Conservation (phyloP, 2,797 vertebrate species). For the Gallirallus australis region DNA sequence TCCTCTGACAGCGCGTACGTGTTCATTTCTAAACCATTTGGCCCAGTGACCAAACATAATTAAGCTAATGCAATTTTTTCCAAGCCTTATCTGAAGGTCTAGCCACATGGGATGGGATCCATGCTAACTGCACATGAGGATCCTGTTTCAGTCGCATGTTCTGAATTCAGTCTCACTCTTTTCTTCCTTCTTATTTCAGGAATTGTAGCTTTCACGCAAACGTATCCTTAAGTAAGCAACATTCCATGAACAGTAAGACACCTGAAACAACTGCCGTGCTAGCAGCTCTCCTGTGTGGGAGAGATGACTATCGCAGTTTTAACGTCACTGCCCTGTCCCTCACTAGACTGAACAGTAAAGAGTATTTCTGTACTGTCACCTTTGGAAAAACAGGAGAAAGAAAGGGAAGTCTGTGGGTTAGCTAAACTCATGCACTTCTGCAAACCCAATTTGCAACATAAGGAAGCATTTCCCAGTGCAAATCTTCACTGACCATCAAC, state of each 20-base stretch:
- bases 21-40: conserved; percentile 63
- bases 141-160: not conserved
- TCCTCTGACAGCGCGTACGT: conserved; percentile 44
- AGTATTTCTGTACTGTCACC: not conserved
- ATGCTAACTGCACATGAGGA: not conserved
- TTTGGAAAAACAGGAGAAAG: not conserved
- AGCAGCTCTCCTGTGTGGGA: not conserved
- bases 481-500: not conserved
- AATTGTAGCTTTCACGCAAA: not conserved
- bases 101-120: not conserved
- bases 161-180: not conserved
- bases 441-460: not conserved
- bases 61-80: conserved; percentile 50
- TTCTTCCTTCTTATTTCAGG: not conserved
- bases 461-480: not conserved
- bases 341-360: not conserved
- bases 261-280: not conserved
- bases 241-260: not conserved
- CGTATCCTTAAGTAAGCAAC: not conserved
- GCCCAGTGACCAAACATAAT: conserved; percentile 58
- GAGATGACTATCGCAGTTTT: not conserved
- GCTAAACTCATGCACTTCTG: not conserved
- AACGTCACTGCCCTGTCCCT: not conserved
- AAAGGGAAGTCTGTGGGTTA: not conserved
- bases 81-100: conserved; percentile 51